Base-by-base conservation (phyloP, 2,797 vertebrate genomes). In the Onychomys arenicola region DNA sequence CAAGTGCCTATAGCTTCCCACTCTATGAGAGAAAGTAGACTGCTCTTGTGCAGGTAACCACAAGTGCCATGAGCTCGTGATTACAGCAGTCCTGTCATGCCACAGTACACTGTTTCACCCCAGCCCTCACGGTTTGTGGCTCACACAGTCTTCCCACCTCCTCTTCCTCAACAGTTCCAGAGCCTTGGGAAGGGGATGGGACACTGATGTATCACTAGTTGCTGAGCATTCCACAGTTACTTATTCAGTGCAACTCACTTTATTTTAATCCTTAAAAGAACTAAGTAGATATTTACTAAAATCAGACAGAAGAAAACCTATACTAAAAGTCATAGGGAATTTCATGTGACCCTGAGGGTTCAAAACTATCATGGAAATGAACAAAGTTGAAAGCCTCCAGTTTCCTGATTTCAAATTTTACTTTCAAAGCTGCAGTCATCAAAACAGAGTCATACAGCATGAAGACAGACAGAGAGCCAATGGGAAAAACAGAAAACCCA, bases 261-360 rank as follows among this genome's bases (percentile, higher is more conserved):
- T 57, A 25, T 59, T 65, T 85, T 85, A 34, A 46, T 34, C 61
- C 21, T 83, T 32, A 65, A 81, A 52, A 52, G 49, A 67, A 34
- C 46, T 85, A 85, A 65, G 65, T 65, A 77, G 32, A 6, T 88
- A 83, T 57, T 67, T 46, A 75, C 57, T 83, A 92, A 87, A 75
- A 63, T 25, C 19, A 95, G 61, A 87, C 3, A 86, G 34, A 92
- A 92, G 43, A 96, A 93, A 93, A 95, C 63, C 32, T 77, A 59
- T 52, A 34, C 21, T 83, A 92, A 95, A 92, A 65, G 40, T 49
- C 29, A 25, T n/a, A 76, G 49, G 13, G 46, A 34, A 27, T 37
- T 2, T 49, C 19, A 59, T 59, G 14, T 29, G 37, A n/a, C 12
- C 52, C 37, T 59, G 69, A 59, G 32, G 13, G 43, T 10, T 43